phyloP scores from a whole-genome alignment of 1,140 invertebrate species.

The Antheraea pernyi region DNA sequence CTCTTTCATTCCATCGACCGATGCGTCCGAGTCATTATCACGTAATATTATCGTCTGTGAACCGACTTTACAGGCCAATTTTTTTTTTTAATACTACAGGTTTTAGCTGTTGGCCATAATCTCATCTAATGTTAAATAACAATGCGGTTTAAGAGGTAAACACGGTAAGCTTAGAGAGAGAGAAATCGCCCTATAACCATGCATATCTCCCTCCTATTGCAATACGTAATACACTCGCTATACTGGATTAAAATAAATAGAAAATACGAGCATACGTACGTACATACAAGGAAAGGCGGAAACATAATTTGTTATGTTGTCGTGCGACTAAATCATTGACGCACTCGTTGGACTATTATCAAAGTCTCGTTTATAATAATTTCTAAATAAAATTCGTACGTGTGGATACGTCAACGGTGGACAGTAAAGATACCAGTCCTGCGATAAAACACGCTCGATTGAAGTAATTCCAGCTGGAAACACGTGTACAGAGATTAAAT shows the following conservation, averaged over 20 bases:
- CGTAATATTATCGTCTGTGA: too few species aligned
- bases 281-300: background rate
- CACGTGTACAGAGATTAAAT: background rate
- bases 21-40: too few species aligned
- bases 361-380: background rate
- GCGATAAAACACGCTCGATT: background rate
- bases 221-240: background rate
- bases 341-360: background rate
- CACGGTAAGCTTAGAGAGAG: too few species aligned
- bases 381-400: background rate
- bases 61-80: too few species aligned
- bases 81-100: too few species aligned
- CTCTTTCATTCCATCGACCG: too few species aligned
- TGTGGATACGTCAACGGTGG: background rate
- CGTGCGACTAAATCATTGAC: background rate
- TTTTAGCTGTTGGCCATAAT: too few species aligned
- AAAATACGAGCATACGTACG: background rate
- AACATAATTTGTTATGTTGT: slow-evolving; percentile 1
- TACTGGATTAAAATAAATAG: background rate
- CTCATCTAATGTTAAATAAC: too few species aligned
- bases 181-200: too few species aligned
- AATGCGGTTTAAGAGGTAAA: too few species aligned
- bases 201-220: too few species aligned
- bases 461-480: background rate
- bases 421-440: background rate